Conservation (phyloP, 1,140 invertebrate genomes). For the Heliconius congener region DNA sequence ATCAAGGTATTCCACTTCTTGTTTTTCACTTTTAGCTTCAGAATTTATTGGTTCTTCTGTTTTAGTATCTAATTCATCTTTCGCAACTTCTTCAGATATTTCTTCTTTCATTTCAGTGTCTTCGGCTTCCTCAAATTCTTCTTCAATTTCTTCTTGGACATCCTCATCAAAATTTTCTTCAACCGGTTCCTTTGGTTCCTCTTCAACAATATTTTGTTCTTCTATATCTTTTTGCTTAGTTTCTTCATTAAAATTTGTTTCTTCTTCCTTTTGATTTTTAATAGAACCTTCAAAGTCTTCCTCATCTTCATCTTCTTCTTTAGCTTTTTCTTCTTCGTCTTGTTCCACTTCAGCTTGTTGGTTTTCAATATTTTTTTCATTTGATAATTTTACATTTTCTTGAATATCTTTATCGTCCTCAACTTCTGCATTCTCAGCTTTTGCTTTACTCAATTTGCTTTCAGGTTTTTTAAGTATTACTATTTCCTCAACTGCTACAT, state of each 20-base stretch:
- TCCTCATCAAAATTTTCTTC: slow-evolving; percentile 41
- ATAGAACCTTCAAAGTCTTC: slow-evolving; percentile 36
- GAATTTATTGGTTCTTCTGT: slow-evolving; percentile 29
- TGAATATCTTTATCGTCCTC: slow-evolving; percentile 28
- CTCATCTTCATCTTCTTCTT: slow-evolving; percentile 44
- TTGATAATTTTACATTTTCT: slow-evolving; percentile 31
- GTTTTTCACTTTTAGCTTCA: slow-evolving; percentile 35
- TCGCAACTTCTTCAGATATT: slow-evolving; percentile 23
- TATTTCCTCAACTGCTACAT: slow-evolving; percentile 41
- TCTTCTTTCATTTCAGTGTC: slow-evolving; percentile 39
- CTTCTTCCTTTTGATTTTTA: slow-evolving; percentile 32
- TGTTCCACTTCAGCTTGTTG: slow-evolving; percentile 43
- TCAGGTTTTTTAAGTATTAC: slow-evolving; percentile 32
- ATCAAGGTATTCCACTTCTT: slow-evolving; percentile 30
- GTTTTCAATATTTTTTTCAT: slow-evolving; percentile 29
- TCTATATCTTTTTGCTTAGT: slow-evolving; percentile 22
- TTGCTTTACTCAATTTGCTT: slow-evolving; percentile 43
- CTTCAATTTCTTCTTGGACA: slow-evolving; percentile 42
- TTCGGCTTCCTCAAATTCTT: slow-evolving; percentile 48
- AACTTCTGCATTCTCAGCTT: slow-evolving; percentile 39
- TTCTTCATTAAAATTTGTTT: slow-evolving; percentile 39
- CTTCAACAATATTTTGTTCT: slow-evolving; percentile 39
- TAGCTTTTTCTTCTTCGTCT: slow-evolving; percentile 47
- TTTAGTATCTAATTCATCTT: slow-evolving; percentile 33
- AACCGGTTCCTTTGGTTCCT: slow-evolving; percentile 15